phyloP scores from a whole-genome alignment of 2,113 vertebrate species.

The Helogale parvula region DNA sequence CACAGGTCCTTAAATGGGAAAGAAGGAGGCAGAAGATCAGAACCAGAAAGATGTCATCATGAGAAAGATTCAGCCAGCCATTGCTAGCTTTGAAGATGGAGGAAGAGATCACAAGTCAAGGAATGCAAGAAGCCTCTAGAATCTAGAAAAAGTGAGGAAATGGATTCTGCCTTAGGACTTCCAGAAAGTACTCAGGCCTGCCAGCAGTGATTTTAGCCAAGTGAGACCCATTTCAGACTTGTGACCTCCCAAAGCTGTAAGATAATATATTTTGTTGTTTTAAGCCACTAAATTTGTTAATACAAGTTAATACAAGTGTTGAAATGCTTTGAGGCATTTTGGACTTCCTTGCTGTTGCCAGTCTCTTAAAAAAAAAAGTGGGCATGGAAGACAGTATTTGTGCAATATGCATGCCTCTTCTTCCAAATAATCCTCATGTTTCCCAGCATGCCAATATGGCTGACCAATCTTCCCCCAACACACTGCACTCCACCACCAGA shows the following conservation, averaged over 20 bases:
- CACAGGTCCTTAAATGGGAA: not conserved
- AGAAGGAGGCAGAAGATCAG: not conserved
- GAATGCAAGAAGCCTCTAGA: not conserved
- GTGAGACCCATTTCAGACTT: not conserved
- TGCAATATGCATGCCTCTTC: not conserved
- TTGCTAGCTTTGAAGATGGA: not conserved
- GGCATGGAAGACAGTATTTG: not conserved
- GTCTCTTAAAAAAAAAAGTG: not conserved
- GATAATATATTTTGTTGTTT: not conserved
- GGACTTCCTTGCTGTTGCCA: not conserved
- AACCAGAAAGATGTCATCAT: not conserved
- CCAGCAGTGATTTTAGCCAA: not conserved
- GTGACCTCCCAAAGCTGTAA: not conserved
- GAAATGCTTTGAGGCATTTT: not conserved
- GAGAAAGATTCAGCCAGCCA: not conserved
- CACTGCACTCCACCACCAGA: not conserved
- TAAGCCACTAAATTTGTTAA: not conserved
- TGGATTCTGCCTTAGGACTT: not conserved
- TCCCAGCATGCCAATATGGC: not conserved
- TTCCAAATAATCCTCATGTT: slow-evolving; percentile 3
- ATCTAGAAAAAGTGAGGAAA: not conserved
- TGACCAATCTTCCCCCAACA: not conserved
- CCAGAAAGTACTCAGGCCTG: not conserved
- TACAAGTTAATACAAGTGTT: slow-evolving; percentile 30
- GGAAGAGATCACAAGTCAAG: not conserved